These are phyloP conservation scores for Prionchulus punctatus DNA, from an alignment of 2,888 invertebrate species.

Conservation along the genomic window DNA sequence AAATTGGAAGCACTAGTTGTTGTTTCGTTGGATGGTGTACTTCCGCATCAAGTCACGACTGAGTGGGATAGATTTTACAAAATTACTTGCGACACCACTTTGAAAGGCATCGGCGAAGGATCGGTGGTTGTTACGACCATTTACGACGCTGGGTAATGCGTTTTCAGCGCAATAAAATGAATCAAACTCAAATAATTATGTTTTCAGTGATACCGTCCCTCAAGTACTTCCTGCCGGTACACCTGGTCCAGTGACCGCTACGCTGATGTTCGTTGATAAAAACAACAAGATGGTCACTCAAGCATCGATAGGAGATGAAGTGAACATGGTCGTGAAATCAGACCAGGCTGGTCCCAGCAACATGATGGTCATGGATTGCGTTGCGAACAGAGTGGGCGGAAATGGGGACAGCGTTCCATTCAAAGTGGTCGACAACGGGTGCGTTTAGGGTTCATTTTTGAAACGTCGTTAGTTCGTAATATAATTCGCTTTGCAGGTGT, in stretches of 20 bases:
- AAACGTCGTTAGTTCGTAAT: background rate
- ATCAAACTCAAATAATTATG: background rate
- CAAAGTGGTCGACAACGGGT: constrained; percentile 26
- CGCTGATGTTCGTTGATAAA: constrained; percentile 26
- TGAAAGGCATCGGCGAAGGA: constrained; percentile 31
- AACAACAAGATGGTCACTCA: constrained; percentile 15
- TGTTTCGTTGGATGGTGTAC: constrained; percentile 30
- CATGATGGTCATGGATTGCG: constrained; percentile 33
- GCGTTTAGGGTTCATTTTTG: background rate
- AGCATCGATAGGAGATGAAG: constrained; percentile 29
- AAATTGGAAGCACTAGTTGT: constrained; percentile 32
- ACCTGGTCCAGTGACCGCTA: constrained; percentile 31
- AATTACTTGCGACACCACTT: constrained; percentile 29
- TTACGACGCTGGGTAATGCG: constrained; percentile 27
- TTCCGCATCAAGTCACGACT: constrained; percentile 32
- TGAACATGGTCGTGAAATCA: constrained; percentile 23
- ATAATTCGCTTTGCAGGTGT: constrained; percentile 17
- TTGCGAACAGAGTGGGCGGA: constrained; percentile 30
- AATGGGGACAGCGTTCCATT: constrained; percentile 30
- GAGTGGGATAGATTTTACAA: constrained; percentile 33
- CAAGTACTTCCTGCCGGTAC: constrained; percentile 28
- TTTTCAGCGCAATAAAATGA: background rate
- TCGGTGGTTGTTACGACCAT: constrained; percentile 32
- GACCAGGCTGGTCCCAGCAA: constrained; percentile 32
- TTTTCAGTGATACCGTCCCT: constrained; percentile 12